Conservation (phyloP, 2,113 vertebrate genomes). For the Tenebrosternarchus preto region DNA sequence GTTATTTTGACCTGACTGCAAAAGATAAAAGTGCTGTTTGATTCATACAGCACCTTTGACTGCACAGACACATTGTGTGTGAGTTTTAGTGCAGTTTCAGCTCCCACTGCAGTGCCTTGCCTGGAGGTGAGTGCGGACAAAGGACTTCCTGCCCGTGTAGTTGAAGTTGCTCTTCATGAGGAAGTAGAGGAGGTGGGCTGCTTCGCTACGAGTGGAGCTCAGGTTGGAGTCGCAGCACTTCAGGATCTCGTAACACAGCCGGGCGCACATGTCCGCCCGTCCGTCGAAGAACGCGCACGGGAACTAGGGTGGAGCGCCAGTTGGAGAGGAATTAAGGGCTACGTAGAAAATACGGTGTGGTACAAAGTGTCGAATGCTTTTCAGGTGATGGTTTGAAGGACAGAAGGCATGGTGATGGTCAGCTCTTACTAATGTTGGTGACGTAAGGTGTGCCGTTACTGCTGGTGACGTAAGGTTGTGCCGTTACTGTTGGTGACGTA, state of each 20-base stretch:
- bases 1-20: too few relatives aligned
- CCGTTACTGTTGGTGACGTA: too few relatives aligned
- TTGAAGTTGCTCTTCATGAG: slow-evolving; percentile 99
- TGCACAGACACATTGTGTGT: too few relatives aligned
- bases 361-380: too few relatives aligned
- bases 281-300: slow-evolving; percentile 95
- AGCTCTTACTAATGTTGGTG: too few relatives aligned
- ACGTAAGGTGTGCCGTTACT: background rate
- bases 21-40: too few relatives aligned
- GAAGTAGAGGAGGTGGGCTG: slow-evolving; percentile 96
- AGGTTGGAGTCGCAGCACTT: slow-evolving; percentile 97
- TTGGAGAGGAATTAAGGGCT: background rate
- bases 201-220: slow-evolving; percentile 89
- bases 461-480: too few relatives aligned
- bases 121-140: slow-evolving; percentile 94
- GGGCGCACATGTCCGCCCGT: slow-evolving; percentile 94
- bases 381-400: too few relatives aligned
- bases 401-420: too few relatives aligned
- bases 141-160: slow-evolving; percentile 92
- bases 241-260: slow-evolving; percentile 93
- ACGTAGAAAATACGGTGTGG: background rate
- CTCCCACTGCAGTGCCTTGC: slow-evolving; percentile 59
- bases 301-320: slow-evolving; percentile 75
- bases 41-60: too few relatives aligned
- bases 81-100: too few relatives aligned